Base-by-base conservation (phyloP, 2,888 invertebrate genomes). In the Eupithecia subumbrata region DNA sequence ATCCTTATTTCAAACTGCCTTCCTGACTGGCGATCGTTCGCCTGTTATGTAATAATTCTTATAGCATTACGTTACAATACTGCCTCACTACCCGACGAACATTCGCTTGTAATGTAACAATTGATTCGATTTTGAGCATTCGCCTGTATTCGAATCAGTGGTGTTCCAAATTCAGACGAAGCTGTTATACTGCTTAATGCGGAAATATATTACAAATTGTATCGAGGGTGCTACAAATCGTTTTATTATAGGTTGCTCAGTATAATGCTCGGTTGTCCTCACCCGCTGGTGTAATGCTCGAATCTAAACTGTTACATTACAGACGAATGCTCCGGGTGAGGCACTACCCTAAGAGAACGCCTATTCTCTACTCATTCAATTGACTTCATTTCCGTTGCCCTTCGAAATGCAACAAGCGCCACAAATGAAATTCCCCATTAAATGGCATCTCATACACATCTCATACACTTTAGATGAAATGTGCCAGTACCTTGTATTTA, bases 401-500 rank as follows among this genome's bases (percentile, higher is more conserved):
- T 67, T 73, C 68, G 34, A 63, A 69, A 69, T 63, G 60, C 40
- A 37, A 67, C 66, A 67, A 67, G 37, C 37, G n/a, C 60, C 60
- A 60, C 60, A 60, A 60, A 25, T 60, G 60, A 60, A 60, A 60
- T 60, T 25, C 25, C 14, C 5, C 25, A 64, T 34, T 34, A 64
- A 64, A 64, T 64, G 12, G 56, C 64, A 30, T 25, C 30, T 34
- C 37, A 66, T 34, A 66, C 30, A 64, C 64, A 18, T 48, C 34
- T 68, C 34, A 43, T 43, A 43, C 45, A 60, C 16, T 43, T 73
- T 40, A n/a, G 22, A 68, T 68, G 43, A 68, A 68, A 68, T 68
- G 63, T 43, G 63, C 71, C 34, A 71, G 64, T 76, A 68, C 68
- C 45, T 73, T 76, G 56, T 45, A 30, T 76, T 67, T 74, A 72